Evolutionary conservation across 2,113 vertebrate genomes (phyloP).

Genomic region (Chamaea fasciata): DNA sequence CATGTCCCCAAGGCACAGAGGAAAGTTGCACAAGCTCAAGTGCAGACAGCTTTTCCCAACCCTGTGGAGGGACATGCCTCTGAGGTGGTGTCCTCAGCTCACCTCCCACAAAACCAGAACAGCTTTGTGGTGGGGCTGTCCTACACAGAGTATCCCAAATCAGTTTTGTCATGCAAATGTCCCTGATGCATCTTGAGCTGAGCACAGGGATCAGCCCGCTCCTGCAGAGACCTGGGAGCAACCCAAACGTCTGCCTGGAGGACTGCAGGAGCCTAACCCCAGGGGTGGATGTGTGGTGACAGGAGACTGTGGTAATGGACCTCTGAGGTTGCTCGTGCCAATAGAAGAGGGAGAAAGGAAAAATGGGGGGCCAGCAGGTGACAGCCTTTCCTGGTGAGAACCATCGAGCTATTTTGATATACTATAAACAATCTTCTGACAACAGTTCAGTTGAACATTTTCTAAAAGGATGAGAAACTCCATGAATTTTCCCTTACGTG

Average conservation of each 20-base stretch:
- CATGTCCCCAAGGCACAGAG: background rate
- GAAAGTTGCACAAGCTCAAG: background rate
- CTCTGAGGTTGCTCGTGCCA: background rate
- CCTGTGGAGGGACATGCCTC: background rate
- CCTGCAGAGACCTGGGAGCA: background rate
- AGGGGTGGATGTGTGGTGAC: background rate
- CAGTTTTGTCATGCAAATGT: background rate
- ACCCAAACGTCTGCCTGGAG: fast-evolving
- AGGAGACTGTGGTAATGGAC: background rate
- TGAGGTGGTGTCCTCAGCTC: background rate
- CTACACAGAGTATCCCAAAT: background rate
- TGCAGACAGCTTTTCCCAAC: background rate
- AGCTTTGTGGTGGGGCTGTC: background rate
- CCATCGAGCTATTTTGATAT: fast-evolving
- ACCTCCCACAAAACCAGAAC: background rate
- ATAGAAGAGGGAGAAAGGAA: background rate
- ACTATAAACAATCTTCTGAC: background rate
- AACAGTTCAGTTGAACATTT: fast-evolving
- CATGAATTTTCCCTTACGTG: background rate
- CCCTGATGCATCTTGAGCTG: background rate
- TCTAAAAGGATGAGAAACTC: background rate
- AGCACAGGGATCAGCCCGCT: background rate
- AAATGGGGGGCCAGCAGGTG: background rate
- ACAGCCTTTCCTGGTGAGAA: background rate
- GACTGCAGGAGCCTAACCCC: background rate